Percentiles rank a stretch among this genome's conserved stretches.
These are phyloP conservation scores for Paramormyrops hopkinsi DNA, from an alignment of 2,797 vertebrate species.

Conservation along the genomic window DNA sequence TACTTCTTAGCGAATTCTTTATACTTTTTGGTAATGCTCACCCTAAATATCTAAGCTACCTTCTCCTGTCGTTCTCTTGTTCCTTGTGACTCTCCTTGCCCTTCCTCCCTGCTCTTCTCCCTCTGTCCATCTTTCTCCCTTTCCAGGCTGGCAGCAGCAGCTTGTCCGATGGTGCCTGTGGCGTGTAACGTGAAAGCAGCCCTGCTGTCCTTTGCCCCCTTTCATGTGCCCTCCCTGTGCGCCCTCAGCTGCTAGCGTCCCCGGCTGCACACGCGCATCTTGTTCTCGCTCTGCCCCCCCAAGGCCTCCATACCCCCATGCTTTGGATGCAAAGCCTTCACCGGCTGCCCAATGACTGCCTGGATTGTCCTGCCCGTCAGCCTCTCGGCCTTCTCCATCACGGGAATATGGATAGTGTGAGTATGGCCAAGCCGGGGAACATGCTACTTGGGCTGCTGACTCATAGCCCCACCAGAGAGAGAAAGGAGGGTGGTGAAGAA, in stretches of 20 bases:
- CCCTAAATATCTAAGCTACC: background rate
- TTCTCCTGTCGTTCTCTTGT: background rate
- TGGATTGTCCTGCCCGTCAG: constrained; percentile 92
- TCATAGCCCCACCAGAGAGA: background rate
- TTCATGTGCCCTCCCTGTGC: constrained; percentile 57
- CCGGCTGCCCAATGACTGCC: constrained; percentile 86
- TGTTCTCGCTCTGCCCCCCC: constrained; percentile 40
- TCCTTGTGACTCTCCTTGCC: background rate
- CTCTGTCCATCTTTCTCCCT: background rate
- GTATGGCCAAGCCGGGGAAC: constrained; percentile 36
- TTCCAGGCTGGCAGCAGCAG: constrained; percentile 43
- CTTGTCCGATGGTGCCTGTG: constrained; percentile 31
- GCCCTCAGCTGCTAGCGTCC: constrained; percentile 37
- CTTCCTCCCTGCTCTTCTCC: background rate
- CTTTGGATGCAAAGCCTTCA: constrained; percentile 64
- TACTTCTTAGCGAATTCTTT: background rate
- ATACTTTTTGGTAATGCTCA: background rate
- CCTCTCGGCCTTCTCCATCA: constrained; percentile 88
- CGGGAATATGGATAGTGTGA: constrained; percentile 95
- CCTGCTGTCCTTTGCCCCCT: constrained; percentile 51
- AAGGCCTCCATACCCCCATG: constrained; percentile 64
- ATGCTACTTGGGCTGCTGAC: background rate
- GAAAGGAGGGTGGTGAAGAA: background rate
- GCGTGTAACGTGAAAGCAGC: constrained; percentile 36
- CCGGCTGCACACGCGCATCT: constrained; percentile 37